These are phyloP conservation scores for Microctenopoma lineatum DNA, from an alignment of 2,797 vertebrate genomes.

Conservation along the genomic window DNA sequence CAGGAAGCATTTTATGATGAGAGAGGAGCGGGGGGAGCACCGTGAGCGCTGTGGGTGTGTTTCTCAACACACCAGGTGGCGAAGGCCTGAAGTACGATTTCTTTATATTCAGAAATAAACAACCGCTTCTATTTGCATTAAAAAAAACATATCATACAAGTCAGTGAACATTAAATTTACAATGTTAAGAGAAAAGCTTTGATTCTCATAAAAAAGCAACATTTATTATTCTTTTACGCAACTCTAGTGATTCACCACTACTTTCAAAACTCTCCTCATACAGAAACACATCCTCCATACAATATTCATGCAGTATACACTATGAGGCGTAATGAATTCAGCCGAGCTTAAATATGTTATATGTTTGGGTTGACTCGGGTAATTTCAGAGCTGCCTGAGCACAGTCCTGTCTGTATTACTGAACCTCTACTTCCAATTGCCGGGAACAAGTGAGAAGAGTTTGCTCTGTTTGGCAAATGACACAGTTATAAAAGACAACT, in stretches of 20 bases:
- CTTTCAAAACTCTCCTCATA: constrained; percentile 13
- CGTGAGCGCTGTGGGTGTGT: constrained; percentile 14
- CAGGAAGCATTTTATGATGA: constrained; percentile 19
- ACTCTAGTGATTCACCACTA: constrained; percentile 6
- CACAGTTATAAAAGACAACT: constrained; percentile 25
- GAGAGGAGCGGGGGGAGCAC: background rate
- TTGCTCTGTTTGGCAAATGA: constrained; percentile 28
- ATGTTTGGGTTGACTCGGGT: constrained; percentile 7
- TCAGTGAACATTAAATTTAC: background rate
- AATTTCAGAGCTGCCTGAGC: constrained; percentile 20
- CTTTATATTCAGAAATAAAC: constrained; percentile 43
- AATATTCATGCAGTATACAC: constrained; percentile 38
- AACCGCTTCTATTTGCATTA: constrained; percentile 31
- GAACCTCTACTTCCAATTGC: constrained; percentile 17
- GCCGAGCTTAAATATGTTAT: constrained; percentile 15
- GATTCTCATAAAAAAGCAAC: constrained; percentile 3
- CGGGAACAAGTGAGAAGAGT: constrained; percentile 13
- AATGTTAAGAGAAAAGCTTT: constrained; percentile 29
- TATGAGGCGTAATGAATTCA: constrained; percentile 28
- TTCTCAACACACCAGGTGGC: constrained; percentile 31
- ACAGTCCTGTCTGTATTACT: constrained; percentile 16
- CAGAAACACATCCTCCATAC: constrained; percentile 11
- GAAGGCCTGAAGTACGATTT: constrained; percentile 23
- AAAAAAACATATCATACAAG: constrained; percentile 17
- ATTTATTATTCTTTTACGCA: constrained; percentile 17